Percentiles rank a stretch among this genome's conserved stretches.
phyloP scores from a whole-genome alignment of 2,888 invertebrate species.

The Lasioglossum villosulum region DNA sequence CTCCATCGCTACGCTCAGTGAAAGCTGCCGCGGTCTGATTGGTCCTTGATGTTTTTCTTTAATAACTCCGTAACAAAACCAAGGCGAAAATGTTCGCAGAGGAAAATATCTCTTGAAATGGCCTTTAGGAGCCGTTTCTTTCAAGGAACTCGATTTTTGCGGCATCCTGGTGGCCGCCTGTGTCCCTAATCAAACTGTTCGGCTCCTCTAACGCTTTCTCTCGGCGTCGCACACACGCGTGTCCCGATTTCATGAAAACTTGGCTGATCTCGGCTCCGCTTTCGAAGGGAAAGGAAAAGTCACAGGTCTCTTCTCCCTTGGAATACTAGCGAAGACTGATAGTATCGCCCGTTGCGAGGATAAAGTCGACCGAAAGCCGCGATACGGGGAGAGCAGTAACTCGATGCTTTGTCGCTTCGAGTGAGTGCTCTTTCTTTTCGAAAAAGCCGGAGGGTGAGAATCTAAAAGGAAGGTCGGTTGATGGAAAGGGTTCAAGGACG shows the following conservation, averaged over 20 bases:
- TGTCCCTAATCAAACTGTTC: not conserved
- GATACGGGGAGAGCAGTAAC: conserved; percentile 55
- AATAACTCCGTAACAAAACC: too few species aligned
- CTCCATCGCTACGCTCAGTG: too few species aligned
- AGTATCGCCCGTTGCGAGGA: conserved; percentile 18
- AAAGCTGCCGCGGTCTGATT: too few species aligned
- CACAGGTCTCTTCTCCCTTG: not conserved
- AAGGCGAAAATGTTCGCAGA: too few species aligned
- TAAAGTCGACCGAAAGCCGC: conserved; percentile 51
- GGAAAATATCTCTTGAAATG: too few species aligned
- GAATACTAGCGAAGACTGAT: conserved; percentile 38
- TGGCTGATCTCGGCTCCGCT: conserved; percentile 31
- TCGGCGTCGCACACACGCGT: conserved; percentile 43
- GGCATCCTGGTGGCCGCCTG: not conserved
- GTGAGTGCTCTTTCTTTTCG: conserved; percentile 52
- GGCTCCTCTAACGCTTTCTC: conserved; percentile 66
- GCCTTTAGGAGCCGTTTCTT: too few species aligned
- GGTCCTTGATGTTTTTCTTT: too few species aligned
- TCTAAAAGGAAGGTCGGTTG: conserved; percentile 56
- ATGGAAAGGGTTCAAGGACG: conserved; percentile 69
- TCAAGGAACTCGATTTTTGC: too few species aligned
- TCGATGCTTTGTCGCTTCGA: conserved; percentile 62
- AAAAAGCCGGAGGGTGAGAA: conserved; percentile 57
- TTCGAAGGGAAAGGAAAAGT: conserved; percentile 52
- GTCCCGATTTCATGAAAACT: conserved; percentile 67